Base-by-base conservation (phyloP, 2,113 vertebrate genomes). In the Nerophis ophidion region DNA sequence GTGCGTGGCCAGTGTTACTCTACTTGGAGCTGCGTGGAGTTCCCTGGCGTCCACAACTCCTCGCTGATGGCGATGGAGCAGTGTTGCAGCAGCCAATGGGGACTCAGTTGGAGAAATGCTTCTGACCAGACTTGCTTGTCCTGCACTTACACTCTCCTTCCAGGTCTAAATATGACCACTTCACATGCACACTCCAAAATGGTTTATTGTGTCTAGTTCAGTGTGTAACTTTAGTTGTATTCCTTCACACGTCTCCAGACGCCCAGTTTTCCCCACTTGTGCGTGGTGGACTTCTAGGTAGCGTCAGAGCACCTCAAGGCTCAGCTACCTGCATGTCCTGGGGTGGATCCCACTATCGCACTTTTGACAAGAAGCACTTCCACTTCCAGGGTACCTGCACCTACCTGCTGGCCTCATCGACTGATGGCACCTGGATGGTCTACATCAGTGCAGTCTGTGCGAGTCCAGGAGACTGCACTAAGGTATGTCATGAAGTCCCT, bases 361-460 rank as follows among this genome's bases (percentile, higher is more conserved):
- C 89, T 50, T 98, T 97, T 16, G 95, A 96, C 0, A 89, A 90
- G 38, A 89, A 65, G 38, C 94, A 97, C 80, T 95, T 93, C 65
- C 84, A 88, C 76, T 92, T 95, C 78, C 64, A 85, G 38, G 93
- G 95, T 7, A 70, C 9, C 70, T 98, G 96, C 73, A 83, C 85
- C 3, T 95, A 97, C 74, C 77, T 89, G 71, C 76, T 97, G 84
- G 90, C 92, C 0, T 82, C 91, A 0, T 89, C 91, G 4, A 64
- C 73, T 0, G 94, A 94, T 0, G 89, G 92, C 63, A 89, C 87
- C 50, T 97, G 95, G 95, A 88, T 89, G 0, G 15, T 98, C 8
- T 81, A 93, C 70, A 70, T 93, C 35, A 62, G 81, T 0, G 61
- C 79, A 0, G 74, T 73, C 16, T 93, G 93, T 66, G 68, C 79